Evolutionary conservation across 2,888 invertebrate species (phyloP).

Genomic region (Urechis unicinctus): DNA sequence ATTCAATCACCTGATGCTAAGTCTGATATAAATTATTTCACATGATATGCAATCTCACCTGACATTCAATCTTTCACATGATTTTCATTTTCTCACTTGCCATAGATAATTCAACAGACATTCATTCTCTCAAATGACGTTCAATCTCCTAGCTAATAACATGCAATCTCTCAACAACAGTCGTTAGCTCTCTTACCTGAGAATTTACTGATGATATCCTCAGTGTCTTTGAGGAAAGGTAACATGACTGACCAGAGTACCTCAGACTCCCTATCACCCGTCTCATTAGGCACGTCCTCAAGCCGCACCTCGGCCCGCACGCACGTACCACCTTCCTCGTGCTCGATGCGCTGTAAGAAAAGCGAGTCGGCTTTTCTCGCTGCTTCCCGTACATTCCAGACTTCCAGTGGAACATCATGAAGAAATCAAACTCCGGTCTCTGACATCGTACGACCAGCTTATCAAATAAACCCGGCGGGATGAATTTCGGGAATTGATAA

Average conservation of each 20-base stretch:
- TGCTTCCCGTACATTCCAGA: constrained; percentile 35
- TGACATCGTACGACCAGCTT: constrained; percentile 31
- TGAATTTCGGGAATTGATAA: constrained; percentile 36
- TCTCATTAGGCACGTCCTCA: constrained; percentile 19
- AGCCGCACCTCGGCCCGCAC: constrained; percentile 14
- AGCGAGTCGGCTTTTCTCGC: constrained; percentile 15
- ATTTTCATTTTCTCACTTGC: too few species aligned
- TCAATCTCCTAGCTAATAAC: too few species aligned
- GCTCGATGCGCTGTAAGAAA: constrained; percentile 9
- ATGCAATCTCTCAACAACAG: too few species aligned
- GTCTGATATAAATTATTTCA: too few species aligned
- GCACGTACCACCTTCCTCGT: constrained; percentile 22
- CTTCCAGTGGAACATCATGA: constrained; percentile 36
- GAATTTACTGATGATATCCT: constrained; percentile 33
- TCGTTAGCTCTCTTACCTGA: constrained; percentile 24
- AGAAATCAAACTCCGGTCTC: constrained; percentile 25
- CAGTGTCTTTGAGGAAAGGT: constrained; percentile 38
- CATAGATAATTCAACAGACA: too few species aligned
- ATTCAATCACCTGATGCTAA: too few species aligned
- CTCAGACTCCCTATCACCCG: constrained; percentile 20
- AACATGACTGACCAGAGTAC: constrained; percentile 38
- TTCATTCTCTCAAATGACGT: too few species aligned
- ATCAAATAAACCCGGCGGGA: constrained; percentile 44
- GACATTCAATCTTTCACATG: too few species aligned
- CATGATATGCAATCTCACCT: too few species aligned